Base-by-base conservation (phyloP, 30 jellyfish, hydroid and myxozoan genomes). In the Aurelia sp. region DNA sequence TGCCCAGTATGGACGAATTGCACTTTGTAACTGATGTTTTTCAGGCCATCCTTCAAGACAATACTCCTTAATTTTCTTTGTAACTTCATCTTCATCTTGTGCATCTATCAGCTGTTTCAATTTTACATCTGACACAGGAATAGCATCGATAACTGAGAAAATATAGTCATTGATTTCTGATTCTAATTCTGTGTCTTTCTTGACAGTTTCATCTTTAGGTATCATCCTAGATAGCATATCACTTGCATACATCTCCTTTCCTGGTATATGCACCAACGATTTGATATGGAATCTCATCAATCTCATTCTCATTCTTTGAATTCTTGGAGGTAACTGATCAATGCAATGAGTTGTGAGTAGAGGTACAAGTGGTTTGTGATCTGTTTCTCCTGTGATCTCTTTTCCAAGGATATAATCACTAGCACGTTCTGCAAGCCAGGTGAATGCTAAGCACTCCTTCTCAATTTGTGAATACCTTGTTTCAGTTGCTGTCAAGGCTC, bases 381-480 rank as follows among this genome's bases (percentile, higher is more conserved):
- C 87, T 78, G 89, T 78, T 30, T 61, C 89, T 37, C 89, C 89
- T 35, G 68, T 63, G 27, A 62, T 78, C 75, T 40, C 73, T 66
- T 78, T 78, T 17, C 89, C 82, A 61, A 78, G 89, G 53, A 78
- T 78, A 30, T 78, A 78, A 66, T 78, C 89, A 78, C 89, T 78
- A 4, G 80, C 59, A 41, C 81, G 79, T 78, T 78, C 89, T 33
- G 71, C 70, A 30, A 78, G 57, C 89, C 89, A 78, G 35, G 89
- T 78, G 55, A 78, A 78, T 15, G 93, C 95, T 27, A 85, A 66
- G 61, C 95, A 78, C 80, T 87, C 96, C 67, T 87, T 87, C 80
- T 87, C 92, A 31, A 87, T 87, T 55, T 77, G 92, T 27, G 79
- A 63, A 66, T 87, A 78, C 19, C 73, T 58, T 67, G 76, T 35